Evolutionary conservation across 2,888 invertebrate genomes (phyloP), one percentile per base, ranked within the genome.

Genomic region (Apamea sordens): DNA sequence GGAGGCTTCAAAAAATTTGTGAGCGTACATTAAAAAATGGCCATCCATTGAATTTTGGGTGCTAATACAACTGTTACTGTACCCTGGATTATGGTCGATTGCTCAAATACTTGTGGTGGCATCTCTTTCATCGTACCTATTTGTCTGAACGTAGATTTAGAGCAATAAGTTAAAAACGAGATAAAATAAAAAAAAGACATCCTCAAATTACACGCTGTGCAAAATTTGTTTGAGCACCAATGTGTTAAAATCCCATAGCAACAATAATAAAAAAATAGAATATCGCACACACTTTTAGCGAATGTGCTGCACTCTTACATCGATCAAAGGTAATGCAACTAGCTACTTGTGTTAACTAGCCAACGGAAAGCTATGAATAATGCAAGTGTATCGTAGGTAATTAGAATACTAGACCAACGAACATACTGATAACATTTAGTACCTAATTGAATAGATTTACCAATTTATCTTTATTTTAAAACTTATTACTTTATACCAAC

Each of bases 231-330:
- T 7, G 7, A 61, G 32, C 63, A 32, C 3, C 4, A 61, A 10
- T 18, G 8, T 63, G 0, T 32, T 32, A 32, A 18, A 32, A 1
- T 8, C 1, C 0, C 18, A 32, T 1, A 10, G 10, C 3, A 8
- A 28, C 8, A 28, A 32, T 32, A 32, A 32, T 47, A 11, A 18
- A 6, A 13, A 13, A 2, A 63, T 50, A 18, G 11, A 53, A 32
- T 10, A 24, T 10, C 18, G 50, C 72, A 47, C 83, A 59, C 63
- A 21, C 1, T 68, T 85, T 68, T 32, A 77, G 61, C 50, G 73
- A 61, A 79, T 67, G 76, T 21, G 15, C n/a, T 47, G 28, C 15
- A 63, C 63, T 68, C 59, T 36, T n/a, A 50, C 44, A 28, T 76
- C 56, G 32, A 53, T 53, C 15, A 59, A 68, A 61, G 32, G 41